Evolutionary conservation across 2,113 vertebrate genomes (phyloP), one percentile per base, ranked within the genome.

Genomic region (Amblyopsis rosae): DNA sequence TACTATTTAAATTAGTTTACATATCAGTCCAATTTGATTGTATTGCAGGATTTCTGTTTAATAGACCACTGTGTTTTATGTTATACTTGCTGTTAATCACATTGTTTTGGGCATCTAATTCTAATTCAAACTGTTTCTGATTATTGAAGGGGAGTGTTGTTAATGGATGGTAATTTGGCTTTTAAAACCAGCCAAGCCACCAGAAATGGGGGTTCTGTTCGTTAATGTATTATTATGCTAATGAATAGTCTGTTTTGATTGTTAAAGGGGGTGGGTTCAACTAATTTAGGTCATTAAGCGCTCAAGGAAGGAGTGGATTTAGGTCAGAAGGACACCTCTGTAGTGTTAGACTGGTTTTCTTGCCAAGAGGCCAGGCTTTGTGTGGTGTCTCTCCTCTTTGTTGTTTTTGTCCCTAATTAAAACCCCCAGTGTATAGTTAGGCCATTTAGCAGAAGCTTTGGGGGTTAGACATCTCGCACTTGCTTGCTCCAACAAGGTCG

Each of bases 141-240:
- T 50, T 19, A 67, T 45, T 67, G 35, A 46, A 50, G 47, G 66
- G 16, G 65, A 57, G 54, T 59, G 65, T 67, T 59, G 65, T 67
- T 48, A 32, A 45, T 59, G 32, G 46, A 2, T 58, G 6, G 45
- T 49, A 68, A 59, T 72, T 60, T 13, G 0, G 63, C 4, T 59
- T 59, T 55, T 59, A 70, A 79, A 82, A 72, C 62, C 9, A 77
- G 74, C 74, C 74, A 64, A 60, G 71, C 76, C 75, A 78, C 77
- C 80, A 83, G 76, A 72, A 78, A 76, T 33, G 60, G 19, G 53
- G 50, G 73, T 72, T 81, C 59, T 13, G 63, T 78, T 80, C 70
- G 82, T 73, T 76, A 1, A 72, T 62, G 73, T 56, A 70, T 91
- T 92, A 69, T 86, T 71, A 87, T 91, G 89, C 79, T 89, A 90